Evolutionary conservation across 1,140 invertebrate species (phyloP).

Genomic region (Paralvinella palmiformis): DNA sequence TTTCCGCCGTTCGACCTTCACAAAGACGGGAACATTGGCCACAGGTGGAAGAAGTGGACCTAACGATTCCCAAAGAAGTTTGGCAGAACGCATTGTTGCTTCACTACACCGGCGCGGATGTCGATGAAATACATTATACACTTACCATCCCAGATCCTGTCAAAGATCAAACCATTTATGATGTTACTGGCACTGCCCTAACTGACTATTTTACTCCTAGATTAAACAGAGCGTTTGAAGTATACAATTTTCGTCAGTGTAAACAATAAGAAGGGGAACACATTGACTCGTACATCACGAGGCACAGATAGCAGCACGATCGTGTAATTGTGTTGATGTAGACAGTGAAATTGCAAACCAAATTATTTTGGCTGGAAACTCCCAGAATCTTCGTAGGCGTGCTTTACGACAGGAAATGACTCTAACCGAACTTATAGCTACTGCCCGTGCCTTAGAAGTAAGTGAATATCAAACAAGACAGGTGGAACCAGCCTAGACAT

Average conservation of each 20-base stretch:
- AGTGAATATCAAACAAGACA: no score
- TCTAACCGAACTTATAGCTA: background rate
- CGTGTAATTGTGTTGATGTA: no score
- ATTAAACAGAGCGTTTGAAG: background rate
- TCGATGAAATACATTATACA: conserved; percentile 17
- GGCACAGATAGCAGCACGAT: no score
- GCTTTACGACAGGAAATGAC: background rate
- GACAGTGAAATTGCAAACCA: background rate
- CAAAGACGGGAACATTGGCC: conserved; percentile 8
- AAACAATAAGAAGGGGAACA: no score
- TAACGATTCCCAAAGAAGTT: conserved; percentile 12
- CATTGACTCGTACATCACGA: no score
- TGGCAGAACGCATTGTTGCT: conserved; percentile 17
- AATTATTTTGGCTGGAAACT: background rate
- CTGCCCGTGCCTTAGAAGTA: background rate
- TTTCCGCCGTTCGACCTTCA: conserved; percentile 9
- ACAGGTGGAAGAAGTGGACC: conserved; percentile 18
- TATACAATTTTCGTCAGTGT: background rate
- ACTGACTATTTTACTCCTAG: no score
- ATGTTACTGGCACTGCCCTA: background rate
- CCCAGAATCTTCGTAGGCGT: background rate
- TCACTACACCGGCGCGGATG: conserved; percentile 18
- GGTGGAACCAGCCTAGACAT: no score
- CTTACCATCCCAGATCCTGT: conserved; percentile 9
- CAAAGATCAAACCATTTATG: background rate